Conservation (phyloP, 92 coral and sea anemone species). For the Palythoa heliodiscus region DNA sequence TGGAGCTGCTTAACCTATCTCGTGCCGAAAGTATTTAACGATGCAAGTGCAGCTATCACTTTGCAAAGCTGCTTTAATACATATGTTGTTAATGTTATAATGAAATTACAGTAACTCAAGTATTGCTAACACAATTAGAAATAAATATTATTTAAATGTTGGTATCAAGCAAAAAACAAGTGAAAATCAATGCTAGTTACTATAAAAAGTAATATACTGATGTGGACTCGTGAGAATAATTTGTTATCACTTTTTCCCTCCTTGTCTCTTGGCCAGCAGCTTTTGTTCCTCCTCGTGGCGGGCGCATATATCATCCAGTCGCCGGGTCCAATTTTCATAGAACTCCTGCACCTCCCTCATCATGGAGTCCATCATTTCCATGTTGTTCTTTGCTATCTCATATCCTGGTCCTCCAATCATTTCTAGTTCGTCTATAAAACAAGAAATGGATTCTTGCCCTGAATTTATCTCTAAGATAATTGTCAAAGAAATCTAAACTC, state of each 20-base stretch:
- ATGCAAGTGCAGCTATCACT: background rate
- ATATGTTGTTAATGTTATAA: background rate
- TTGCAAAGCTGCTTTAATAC: background rate
- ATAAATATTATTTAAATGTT: background rate
- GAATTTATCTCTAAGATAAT: no score
- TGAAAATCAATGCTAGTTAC: background rate
- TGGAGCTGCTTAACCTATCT: background rate
- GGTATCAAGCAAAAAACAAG: background rate
- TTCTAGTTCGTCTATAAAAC: conserved; percentile 81
- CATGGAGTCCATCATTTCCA: conserved; percentile 87
- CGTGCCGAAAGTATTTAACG: background rate
- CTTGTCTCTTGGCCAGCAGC: conserved; percentile 62
- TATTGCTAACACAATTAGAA: background rate
- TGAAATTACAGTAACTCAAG: background rate
- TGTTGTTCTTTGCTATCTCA: conserved; percentile 87
- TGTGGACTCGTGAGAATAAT: background rate
- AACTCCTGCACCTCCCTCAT: conserved; percentile 91
- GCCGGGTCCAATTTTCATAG: conserved; percentile 84
- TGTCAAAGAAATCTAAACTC: no score
- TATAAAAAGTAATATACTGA: background rate
- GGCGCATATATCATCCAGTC: conserved; percentile 76
- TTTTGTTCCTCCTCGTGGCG: conserved; percentile 87
- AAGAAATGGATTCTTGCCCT: background rate
- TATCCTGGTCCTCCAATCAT: conserved; percentile 87
- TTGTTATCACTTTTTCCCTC: conserved; percentile 21